Evolutionary conservation across 1,140 invertebrate genomes (phyloP).

Genomic region (Oedothorax gibbosus): DNA sequence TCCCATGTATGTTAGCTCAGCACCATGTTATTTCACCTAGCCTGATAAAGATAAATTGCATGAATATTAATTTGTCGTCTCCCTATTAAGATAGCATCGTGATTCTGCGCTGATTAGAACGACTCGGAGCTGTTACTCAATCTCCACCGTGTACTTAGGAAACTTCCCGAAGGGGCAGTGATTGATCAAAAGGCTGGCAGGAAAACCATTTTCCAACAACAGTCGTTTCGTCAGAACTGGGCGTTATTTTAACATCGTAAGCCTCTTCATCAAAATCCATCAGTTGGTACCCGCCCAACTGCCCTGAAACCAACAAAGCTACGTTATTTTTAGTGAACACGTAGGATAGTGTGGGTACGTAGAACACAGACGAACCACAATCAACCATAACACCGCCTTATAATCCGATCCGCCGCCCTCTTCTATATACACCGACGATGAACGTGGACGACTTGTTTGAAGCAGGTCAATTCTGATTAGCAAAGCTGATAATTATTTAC

Average conservation of each 20-base stretch:
- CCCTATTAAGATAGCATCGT: background rate
- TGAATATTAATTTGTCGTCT: slow-evolving; percentile 29
- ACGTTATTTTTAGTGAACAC: too few species aligned
- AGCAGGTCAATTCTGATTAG: too few species aligned
- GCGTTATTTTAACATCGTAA: slow-evolving; percentile 10
- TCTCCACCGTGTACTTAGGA: slow-evolving; percentile 8
- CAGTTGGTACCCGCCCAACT: background rate
- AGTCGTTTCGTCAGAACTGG: background rate
- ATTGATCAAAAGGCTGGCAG: slow-evolving; percentile 32
- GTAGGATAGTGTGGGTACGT: too few species aligned
- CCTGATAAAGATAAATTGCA: slow-evolving; percentile 12
- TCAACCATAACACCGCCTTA: too few species aligned
- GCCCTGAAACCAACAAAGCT: background rate
- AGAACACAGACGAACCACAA: too few species aligned
- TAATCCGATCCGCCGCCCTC: too few species aligned
- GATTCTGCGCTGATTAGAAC: background rate
- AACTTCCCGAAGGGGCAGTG: background rate
- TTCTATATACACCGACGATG: too few species aligned
- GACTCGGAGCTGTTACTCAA: background rate
- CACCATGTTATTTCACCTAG: background rate
- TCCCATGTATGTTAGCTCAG: too few species aligned
- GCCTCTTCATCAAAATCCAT: slow-evolving; percentile 40
- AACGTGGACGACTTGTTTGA: too few species aligned
- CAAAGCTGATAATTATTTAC: too few species aligned
- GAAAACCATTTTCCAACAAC: slow-evolving; percentile 7